These are phyloP conservation scores for Danaus chrysippus DNA, from an alignment of 2,888 invertebrate genomes.

Conservation along the genomic window DNA sequence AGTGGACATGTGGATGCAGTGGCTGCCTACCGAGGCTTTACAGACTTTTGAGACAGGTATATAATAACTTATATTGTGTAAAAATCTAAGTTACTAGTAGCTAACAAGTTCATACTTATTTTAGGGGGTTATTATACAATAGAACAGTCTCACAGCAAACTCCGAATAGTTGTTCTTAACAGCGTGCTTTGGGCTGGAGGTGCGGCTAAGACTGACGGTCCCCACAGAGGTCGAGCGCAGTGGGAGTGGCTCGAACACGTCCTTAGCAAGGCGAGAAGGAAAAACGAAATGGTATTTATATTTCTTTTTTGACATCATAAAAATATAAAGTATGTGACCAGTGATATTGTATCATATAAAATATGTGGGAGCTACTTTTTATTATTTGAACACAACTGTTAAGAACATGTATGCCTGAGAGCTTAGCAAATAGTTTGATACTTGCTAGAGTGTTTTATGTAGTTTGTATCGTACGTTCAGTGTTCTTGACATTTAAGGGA, in stretches of 20 bases:
- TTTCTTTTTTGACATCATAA: not conserved
- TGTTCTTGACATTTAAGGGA: too few species aligned
- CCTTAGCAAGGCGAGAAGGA: slow-evolving; percentile 84
- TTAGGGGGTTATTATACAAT: slow-evolving; percentile 94
- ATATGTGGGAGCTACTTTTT: too few species aligned
- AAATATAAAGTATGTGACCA: too few species aligned
- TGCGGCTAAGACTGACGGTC: slow-evolving; percentile 61
- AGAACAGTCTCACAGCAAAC: slow-evolving; percentile 88
- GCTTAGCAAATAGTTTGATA: too few species aligned
- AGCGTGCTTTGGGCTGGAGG: slow-evolving; percentile 88
- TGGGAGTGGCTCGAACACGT: slow-evolving; percentile 91
- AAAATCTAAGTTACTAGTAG: not conserved
- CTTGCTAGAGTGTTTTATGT: too few species aligned
- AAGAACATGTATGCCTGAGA: too few species aligned
- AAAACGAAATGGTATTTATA: slow-evolving; percentile 85
- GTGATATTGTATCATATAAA: too few species aligned
- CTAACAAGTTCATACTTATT: slow-evolving; percentile 10
- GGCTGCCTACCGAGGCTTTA: slow-evolving; percentile 90
- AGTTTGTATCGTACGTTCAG: too few species aligned
- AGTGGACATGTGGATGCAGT: slow-evolving; percentile 90
- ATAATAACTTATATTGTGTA: slow-evolving; percentile 4
- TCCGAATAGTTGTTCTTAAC: slow-evolving; percentile 92
- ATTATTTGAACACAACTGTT: too few species aligned
- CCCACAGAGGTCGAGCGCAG: slow-evolving; percentile 80
- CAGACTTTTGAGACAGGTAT: slow-evolving; percentile 90